Base-by-base conservation (phyloP, 2,797 vertebrate species). In the Pipistrellus nathusii region DNA sequence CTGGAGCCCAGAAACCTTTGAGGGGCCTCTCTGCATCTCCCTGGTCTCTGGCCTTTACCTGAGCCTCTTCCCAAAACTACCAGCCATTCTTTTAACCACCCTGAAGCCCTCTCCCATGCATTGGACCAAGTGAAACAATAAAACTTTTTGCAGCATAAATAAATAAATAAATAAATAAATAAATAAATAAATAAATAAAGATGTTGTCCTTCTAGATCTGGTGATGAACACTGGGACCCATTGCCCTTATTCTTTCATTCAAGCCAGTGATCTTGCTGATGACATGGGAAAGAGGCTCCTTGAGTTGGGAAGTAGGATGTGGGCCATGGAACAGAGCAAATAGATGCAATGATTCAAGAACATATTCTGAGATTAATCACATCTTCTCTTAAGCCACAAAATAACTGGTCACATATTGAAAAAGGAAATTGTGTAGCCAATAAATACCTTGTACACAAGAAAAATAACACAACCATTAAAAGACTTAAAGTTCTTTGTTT, bases 391-490 rank as follows among this genome's bases (percentile, higher is more conserved):
- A 94, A 76, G 15, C 59, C 55, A 38, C 11, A 76, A 48, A 90
- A 46, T 55, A 88, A 86, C 27, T 78, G 38, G 44, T 66, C 59
- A 85, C 3, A 64, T 57, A 78, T 18, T 62, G 53, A 85, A 75
- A 94, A 87, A 69, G 9, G 66, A 66, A 89, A 87, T 73, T 59
- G 3, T 80, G 2, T 48, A 83, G 8, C 66, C 27, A 72, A 35
- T 75, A 93, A 90, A 93, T 85, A 87, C 23, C 13, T 77, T 87
- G 93, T 91, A 81, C 27, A 69, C 30, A 86, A 69, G 32, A 55
- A 86, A 94, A 64, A 82, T 87, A 85, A 71, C 89, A 84, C 23
- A 95, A 35, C 80, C 68, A 89, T 62, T 96, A 93, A 92, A 96
- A 89, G 68, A 48, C 76, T 95, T 95, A 86, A 57, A 41, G 5